A percentile compares a stretch with the other conserved stretches of the same genome.
These are phyloP conservation scores for Pecten maximus DNA, from an alignment of 2,888 invertebrate genomes.

Conservation along the genomic window DNA sequence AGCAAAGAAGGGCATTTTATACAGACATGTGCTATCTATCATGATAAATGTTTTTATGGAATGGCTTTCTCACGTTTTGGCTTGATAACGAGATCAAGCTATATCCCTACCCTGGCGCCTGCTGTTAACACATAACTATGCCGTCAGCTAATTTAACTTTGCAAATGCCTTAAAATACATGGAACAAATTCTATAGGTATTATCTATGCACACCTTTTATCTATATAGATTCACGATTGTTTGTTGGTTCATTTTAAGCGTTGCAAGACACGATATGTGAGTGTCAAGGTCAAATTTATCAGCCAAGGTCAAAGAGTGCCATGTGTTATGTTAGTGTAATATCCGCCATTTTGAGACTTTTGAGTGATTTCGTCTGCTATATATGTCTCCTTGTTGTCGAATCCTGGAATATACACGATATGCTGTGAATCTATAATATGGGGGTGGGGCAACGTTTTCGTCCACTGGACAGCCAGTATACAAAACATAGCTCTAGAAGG, in stretches of 20 bases:
- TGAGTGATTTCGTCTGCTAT: neutral
- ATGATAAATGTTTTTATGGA: neutral
- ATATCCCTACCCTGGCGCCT: neutral
- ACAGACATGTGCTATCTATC: neutral
- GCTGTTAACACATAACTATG: neutral
- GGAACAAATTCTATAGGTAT: neutral
- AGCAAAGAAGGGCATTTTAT: neutral
- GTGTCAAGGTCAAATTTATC: neutral
- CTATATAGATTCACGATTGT: neutral
- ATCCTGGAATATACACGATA: neutral
- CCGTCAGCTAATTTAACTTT: neutral
- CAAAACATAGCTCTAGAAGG: neutral
- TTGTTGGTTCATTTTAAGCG: neutral
- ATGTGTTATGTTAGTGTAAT: neutral
- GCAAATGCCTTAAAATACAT: neutral
- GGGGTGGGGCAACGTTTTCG: neutral
- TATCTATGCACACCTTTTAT: neutral
- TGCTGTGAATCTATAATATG: neutral
- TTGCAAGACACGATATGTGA: neutral
- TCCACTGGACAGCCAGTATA: neutral
- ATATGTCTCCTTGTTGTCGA: neutral
- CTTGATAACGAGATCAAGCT: neutral
- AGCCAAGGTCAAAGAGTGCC: neutral
- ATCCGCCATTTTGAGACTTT: conserved; percentile 29
- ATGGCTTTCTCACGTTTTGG: neutral